These are phyloP conservation scores for Timandra comae DNA, from an alignment of 2,888 invertebrate species.

Conservation along the genomic window DNA sequence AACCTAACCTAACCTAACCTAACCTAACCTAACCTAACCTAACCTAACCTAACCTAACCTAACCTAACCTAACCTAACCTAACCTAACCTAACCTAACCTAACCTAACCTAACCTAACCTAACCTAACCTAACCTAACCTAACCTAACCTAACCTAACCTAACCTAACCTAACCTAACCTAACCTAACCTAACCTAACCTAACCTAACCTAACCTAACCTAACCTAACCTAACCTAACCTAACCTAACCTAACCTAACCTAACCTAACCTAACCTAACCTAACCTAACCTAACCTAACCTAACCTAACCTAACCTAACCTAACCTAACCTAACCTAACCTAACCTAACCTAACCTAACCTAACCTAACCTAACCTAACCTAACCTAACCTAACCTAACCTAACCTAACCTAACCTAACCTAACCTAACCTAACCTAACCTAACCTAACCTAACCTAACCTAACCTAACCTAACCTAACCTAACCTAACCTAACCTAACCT, in stretches of 20 bases:
- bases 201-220: conserved; percentile 21
- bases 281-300: conserved; percentile 19
- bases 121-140: conserved; percentile 19
- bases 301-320: conserved; percentile 21
- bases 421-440: conserved; percentile 17
- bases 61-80: conserved; percentile 20
- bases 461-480: conserved; percentile 17
- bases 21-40: conserved; percentile 13
- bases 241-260: conserved; percentile 17
- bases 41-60: conserved; percentile 14
- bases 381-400: conserved; percentile 18
- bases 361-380: conserved; percentile 14
- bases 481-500: conserved; percentile 14
- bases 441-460: conserved; percentile 17
- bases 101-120: conserved; percentile 23
- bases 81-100: conserved; percentile 21
- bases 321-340: conserved; percentile 20
- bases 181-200: conserved; percentile 23
- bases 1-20: conserved; percentile 19
- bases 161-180: conserved; percentile 22
- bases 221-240: conserved; percentile 22
- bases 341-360: conserved; percentile 19
- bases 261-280: conserved; percentile 21
- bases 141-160: conserved; percentile 20
- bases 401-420: conserved; percentile 18